Conservation (phyloP, 1,140 invertebrate genomes). For the Drosophila jambulina region DNA sequence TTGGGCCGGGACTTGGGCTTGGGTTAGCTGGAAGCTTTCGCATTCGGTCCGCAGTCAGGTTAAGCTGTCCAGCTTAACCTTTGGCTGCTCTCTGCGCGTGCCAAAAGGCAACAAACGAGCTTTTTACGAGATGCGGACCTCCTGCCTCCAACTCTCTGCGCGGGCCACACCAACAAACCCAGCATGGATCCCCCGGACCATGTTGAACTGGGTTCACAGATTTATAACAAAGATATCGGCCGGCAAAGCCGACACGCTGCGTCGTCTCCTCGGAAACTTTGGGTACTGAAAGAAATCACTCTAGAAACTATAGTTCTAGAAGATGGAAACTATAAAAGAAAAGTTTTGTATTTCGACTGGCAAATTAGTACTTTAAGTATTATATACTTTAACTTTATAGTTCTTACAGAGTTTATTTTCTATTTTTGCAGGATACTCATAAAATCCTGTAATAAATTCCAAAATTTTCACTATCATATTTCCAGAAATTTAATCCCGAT, state of each 20-base stretch:
- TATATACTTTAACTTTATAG: background rate
- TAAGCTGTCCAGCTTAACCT: conserved; percentile 79
- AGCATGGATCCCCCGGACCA: conserved; percentile 68
- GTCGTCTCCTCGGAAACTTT: conserved; percentile 36
- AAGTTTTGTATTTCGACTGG: accelerated
- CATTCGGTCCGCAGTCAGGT: conserved; percentile 35
- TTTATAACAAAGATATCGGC: conserved; percentile 83
- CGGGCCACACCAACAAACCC: conserved; percentile 73
- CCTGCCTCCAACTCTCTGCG: conserved; percentile 43
- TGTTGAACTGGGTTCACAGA: conserved; percentile 81
- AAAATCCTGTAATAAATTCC: background rate
- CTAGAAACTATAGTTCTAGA: background rate
- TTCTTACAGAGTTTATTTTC: background rate
- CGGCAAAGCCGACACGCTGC: conserved; percentile 72
- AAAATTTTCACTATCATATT: background rate
- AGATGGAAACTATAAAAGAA: background rate
- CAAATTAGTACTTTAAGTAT: too few species aligned
- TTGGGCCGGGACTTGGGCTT: background rate
- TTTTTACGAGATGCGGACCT: conserved; percentile 67
- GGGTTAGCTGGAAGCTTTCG: conserved; percentile 41
- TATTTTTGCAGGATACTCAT: background rate
- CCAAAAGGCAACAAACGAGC: conserved; percentile 81
- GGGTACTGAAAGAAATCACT: conserved; percentile 16
- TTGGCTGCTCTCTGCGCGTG: conserved; percentile 74
- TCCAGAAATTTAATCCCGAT: background rate